Evolutionary conservation across 2,113 vertebrate genomes (phyloP), one percentile per base, ranked within the genome.

Genomic region (Toxotes jaculatrix): DNA sequence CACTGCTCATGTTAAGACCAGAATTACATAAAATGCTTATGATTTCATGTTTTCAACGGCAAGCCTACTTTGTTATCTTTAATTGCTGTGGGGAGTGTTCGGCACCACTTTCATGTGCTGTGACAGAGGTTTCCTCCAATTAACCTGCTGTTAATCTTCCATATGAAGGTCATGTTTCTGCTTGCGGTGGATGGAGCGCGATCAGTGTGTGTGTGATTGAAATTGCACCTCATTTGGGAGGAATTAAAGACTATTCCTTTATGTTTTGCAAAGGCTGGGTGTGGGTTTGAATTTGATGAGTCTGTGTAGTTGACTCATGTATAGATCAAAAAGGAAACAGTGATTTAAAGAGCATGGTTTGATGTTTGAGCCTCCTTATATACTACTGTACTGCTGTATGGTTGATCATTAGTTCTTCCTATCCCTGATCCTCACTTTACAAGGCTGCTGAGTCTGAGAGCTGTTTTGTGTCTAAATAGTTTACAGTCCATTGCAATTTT

Each of bases 71-170:
- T 79, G 80, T 82, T 82, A 74, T 87, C 82, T 79, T 70, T 63
- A 66, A 79, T 77, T 70, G 74, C 79, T 45, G 57, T 0, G 70
- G 77, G 77, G 79, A 47, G 61, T 10, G 66, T 80, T 77, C 7
- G 3, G 72, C 38, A 36, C 5, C 49, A 40, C 63, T 80, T 83
- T 68, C 31, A 70, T 69, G 78, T 9, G 40, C 49, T 17, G 56
- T 56, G 72, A 73, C 66, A 43, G 72, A 79, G 80, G 55, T 74
- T 72, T 72, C 60, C 63, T 82, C 68, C 80, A 84, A 86, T 84
- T 89, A 86, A 86, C 80, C 75, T 82, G 80, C 78, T 14, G 75
- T 65, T 86, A 84, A 86, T 89, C 89, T 68, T 55, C 78, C 57
- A 40, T 16, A 47, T 47, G 80, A 66, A 74, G 84, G 83, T 79